Base-by-base conservation (phyloP, 1,140 invertebrate genomes). In the Bombus difficillimus region DNA sequence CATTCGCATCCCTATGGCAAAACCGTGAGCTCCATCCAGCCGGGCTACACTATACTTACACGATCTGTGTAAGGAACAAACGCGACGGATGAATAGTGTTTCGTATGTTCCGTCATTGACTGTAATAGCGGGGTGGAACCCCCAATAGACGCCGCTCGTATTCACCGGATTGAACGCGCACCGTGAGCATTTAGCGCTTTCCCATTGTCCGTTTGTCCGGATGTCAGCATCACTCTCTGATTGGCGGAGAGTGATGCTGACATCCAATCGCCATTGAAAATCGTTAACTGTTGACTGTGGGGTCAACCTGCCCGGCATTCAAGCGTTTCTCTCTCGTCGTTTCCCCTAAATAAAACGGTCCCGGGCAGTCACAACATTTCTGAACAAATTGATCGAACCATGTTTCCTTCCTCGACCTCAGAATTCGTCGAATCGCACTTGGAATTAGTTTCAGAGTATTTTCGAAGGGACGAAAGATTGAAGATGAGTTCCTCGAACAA, bases 51-150 rank as follows among this genome's bases (percentile, higher is more conserved):
- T 91, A 90, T 90, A 91, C 90, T 90, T 91, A 91, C 83, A 90
- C 86, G 89, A 90, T 87, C 89, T 87, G 90, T 90, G 89, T 83
- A 90, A 91, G 89, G 89, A 91, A 88, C 90, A 88, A 91, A 88
- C 90, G 86, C 83, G 74, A 32, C 75, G 90, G 73, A 83, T 90
- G 89, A 91, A 91, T 90, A 90, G 90, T 90, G 90, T 91, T 90
- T 91, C 90, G 87, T 91, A 91, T 90, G 89, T 90, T 90, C 89
- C 84, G 77, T 88, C 89, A 91, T 91, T 91, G 89, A 91, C 90
- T 90, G 89, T 91, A 91, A 91, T 91, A 91, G 89, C 90, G 75
- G 90, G 90, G 89, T 91, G 87, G 90, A 85, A 89, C 87, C 89
- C 89, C 89, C 89, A 87, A 91, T 90, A 88, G 86, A 90, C 86